phyloP scores from a whole-genome alignment of 2,888 invertebrate genomes.

The Prosopocoilus inquinatus region DNA sequence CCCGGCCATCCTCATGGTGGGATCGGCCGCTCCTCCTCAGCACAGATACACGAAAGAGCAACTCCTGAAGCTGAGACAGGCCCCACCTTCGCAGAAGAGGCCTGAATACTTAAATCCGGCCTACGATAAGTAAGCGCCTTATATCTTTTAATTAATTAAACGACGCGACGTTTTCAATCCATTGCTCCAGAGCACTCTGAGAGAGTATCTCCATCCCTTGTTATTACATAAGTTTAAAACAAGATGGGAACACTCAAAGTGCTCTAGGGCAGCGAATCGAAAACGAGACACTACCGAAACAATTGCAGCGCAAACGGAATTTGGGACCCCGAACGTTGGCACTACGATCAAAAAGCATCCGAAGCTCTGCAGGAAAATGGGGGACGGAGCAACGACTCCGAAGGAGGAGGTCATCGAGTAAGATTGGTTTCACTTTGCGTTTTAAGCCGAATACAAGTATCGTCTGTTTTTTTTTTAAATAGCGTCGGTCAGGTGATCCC shows the following conservation, averaged over 20 bases:
- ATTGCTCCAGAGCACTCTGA: no score
- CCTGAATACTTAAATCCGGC: slow-evolving; percentile 66
- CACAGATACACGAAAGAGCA: slow-evolving; percentile 66
- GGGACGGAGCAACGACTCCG: slow-evolving; percentile 55
- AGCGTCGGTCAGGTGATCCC: slow-evolving; percentile 64
- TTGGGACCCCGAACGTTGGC: slow-evolving; percentile 58
- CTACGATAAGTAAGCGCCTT: slow-evolving; percentile 55
- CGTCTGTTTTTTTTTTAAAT: background rate
- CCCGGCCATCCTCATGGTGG: slow-evolving; percentile 60
- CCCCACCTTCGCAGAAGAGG: slow-evolving; percentile 67
- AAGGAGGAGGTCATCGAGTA: slow-evolving; percentile 60
- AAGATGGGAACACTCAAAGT: no score
- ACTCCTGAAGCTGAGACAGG: slow-evolving; percentile 68
- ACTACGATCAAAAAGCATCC: slow-evolving; percentile 56
- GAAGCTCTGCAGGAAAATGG: slow-evolving; percentile 66
- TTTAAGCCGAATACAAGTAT: background rate
- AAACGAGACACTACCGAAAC: background rate
- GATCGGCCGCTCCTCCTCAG: slow-evolving; percentile 48
- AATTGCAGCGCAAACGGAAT: slow-evolving; percentile 47
- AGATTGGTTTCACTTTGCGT: slow-evolving; percentile 10
- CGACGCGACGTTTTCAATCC: no score
- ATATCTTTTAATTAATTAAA: background rate
- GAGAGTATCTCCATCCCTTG: no score
- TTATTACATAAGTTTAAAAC: no score
- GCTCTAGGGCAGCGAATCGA: no score